These are phyloP conservation scores for Loxodonta africana DNA, from an alignment of 2,113 vertebrate species.

Conservation along the genomic window DNA sequence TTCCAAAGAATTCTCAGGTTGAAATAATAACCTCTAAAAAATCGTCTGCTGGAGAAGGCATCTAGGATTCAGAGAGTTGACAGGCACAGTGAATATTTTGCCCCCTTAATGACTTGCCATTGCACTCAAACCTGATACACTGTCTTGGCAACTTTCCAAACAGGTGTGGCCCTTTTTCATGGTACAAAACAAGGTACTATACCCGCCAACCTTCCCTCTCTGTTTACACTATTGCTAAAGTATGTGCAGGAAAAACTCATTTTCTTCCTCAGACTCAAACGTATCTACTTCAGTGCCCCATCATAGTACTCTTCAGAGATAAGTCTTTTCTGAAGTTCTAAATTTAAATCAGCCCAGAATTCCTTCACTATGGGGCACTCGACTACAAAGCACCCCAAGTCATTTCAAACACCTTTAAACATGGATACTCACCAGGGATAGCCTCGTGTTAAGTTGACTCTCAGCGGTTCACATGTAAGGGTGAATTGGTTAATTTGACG, in stretches of 20 bases:
- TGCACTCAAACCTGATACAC: neutral
- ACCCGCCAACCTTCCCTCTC: neutral
- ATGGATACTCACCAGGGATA: neutral
- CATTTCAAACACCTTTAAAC: neutral
- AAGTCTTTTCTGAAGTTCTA: neutral
- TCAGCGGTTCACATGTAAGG: neutral
- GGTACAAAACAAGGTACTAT: conserved; percentile 2
- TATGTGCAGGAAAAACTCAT: conserved; percentile 15
- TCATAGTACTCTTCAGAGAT: rapidly evolving
- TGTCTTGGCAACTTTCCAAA: conserved; percentile 39
- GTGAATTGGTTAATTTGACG: neutral
- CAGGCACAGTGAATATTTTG: conserved; percentile 62
- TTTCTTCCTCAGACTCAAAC: neutral
- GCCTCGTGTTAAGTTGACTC: neutral
- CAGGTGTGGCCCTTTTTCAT: neutral
- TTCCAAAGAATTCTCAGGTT: conserved; percentile 76
- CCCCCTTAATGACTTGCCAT: conserved; percentile 55
- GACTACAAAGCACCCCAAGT: neutral
- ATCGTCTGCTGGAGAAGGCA: conserved; percentile 53
- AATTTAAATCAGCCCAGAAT: neutral
- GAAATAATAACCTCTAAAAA: conserved; percentile 82
- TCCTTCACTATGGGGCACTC: neutral
- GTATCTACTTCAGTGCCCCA: neutral
- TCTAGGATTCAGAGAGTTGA: neutral
- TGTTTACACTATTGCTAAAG: neutral